Percentiles rank a stretch among this genome's conserved stretches.
These are phyloP conservation scores for Cryptocephalus primarius DNA, from an alignment of 2,888 invertebrate genomes.

Conservation along the genomic window DNA sequence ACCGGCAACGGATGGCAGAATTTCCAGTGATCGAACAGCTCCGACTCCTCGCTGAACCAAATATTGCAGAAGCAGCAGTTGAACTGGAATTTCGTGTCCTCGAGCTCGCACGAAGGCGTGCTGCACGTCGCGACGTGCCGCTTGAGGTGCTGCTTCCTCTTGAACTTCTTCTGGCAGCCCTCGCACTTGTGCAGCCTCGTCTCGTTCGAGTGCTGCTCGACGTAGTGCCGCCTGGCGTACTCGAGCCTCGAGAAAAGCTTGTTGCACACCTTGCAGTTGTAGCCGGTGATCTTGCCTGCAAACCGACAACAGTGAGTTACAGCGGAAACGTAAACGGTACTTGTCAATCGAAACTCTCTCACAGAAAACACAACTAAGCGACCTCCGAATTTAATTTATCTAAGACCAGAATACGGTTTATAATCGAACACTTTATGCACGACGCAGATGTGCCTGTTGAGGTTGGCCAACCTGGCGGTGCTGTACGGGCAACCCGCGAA, in stretches of 20 bases:
- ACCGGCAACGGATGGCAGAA: conserved; percentile 5
- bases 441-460: conserved; percentile 7
- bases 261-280: conserved; percentile 14
- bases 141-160: not conserved
- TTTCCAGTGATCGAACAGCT: conserved; percentile 6
- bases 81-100: conserved; percentile 3
- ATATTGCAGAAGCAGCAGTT: conserved; percentile 8
- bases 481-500: conserved; percentile 8
- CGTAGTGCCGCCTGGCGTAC: conserved; percentile 17
- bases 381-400: no score
- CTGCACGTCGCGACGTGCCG: not conserved
- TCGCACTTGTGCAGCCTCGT: conserved; percentile 3
- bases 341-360: no score
- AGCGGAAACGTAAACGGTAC: no score
- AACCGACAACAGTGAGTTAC: not conserved
- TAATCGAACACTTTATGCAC: no score
- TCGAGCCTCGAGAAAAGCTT: conserved; percentile 18
- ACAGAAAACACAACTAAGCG: no score
- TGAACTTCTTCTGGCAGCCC: not conserved
- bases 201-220: conserved; percentile 12
- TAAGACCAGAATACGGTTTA: no score
- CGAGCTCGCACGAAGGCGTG: not conserved
- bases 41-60: conserved; percentile 7
- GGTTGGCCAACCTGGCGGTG: conserved; percentile 6
- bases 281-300: conserved; percentile 4